Evolutionary conservation across 2,797 vertebrate genomes (phyloP), one percentile per base, ranked within the genome.

Genomic region (Sebastiscus tertius): DNA sequence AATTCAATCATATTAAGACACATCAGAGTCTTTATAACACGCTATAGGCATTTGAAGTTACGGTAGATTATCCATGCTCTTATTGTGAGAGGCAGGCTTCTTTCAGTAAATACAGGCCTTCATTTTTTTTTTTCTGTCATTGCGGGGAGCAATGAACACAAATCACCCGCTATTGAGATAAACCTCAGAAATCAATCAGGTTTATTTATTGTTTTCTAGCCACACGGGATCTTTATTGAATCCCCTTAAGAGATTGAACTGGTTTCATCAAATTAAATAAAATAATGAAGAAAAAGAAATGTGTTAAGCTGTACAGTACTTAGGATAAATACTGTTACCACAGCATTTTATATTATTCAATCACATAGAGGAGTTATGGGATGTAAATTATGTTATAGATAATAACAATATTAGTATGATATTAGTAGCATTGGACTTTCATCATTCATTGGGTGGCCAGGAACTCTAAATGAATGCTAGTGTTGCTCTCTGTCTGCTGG

Each of bases 1-100:
- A 73, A 86, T 77, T 71, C 20, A 72, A 63, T 86, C 67, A 65
- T 55, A 81, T 74, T 29, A 73, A 62, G 75, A 76, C 68, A 73
- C 22, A 56, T 11, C 18, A 75, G 33, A 71, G 46, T 69, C 58
- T 72, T 67, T 68, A 13, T 64, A 55, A 56, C 55, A 71, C 2
- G n/a, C 56, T 66, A 46, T 36, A 77, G 62, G 26, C 46, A 70
- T 84, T 59, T 72, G 65, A 79, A 49, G 54, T 75, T 59, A 70
- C 0, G 27, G 61, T 62, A 13, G 29, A 79, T 90, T 81, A 72
- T 67, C 34, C 65, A 59, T 22, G 52, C 60, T 79, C 7, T 36
- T 52, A 59, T 66, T 82, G 39, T 80, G 36, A 72, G 46, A 72
- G n/a, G 29, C 61, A 64, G 36, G 7, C 24, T 8, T 61, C 66